Conservation (phyloP, 2,888 invertebrate genomes). For the Coleophora deauratella region DNA sequence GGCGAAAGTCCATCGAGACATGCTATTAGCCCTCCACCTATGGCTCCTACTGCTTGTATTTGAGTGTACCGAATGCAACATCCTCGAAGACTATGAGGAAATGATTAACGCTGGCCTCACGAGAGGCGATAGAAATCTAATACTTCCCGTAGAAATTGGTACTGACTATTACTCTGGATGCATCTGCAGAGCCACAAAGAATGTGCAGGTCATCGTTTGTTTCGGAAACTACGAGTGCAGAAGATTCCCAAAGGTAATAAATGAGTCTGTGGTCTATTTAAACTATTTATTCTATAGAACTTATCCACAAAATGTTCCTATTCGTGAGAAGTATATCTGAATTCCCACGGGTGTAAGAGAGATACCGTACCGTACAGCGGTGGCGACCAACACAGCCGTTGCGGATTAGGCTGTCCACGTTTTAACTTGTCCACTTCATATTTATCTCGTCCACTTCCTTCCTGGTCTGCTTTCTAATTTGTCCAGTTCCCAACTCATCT, state of each 20-base stretch:
- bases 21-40: conserved; percentile 41
- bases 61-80: conserved; percentile 38
- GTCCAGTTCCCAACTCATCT: too few relatives aligned
- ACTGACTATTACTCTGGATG: conserved; percentile 60
- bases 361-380: too few relatives aligned
- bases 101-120: conserved; percentile 33
- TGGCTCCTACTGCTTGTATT: conserved; percentile 58
- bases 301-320: too few relatives aligned
- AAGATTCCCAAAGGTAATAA: conserved; percentile 56
- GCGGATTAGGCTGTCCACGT: too few relatives aligned
- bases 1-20: conserved; percentile 21
- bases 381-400: too few relatives aligned
- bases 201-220: conserved; percentile 52
- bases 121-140: conserved; percentile 30
- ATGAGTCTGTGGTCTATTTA: neutral
- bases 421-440: too few relatives aligned
- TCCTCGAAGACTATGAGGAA: conserved; percentile 46
- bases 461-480: too few relatives aligned
- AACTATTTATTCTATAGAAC: too few relatives aligned
- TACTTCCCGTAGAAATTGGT: conserved; percentile 45
- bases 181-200: conserved; percentile 53
- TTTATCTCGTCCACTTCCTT: too few relatives aligned
- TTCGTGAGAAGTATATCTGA: too few relatives aligned
- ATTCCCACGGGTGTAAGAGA: too few relatives aligned
- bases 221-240: conserved; percentile 69